Conservation (phyloP, 2,888 invertebrate genomes). For the Brachyopa scutellaris region DNA sequence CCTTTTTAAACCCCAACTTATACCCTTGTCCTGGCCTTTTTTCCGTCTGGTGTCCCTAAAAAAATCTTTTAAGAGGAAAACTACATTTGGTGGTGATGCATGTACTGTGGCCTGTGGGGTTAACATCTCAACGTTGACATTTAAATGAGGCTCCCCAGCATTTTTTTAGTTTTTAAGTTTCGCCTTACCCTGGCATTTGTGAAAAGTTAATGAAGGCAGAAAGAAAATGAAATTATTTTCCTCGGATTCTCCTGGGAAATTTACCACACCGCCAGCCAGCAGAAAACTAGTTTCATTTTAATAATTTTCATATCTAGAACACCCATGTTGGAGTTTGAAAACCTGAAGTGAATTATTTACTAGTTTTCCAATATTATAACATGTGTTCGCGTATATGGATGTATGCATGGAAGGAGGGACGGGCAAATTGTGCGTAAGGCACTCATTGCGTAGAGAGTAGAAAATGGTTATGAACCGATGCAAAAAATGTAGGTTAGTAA, state of each 20-base stretch:
- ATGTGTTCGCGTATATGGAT: background rate
- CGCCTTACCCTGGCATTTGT: background rate
- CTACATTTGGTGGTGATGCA: no score
- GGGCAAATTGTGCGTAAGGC: slow-evolving; percentile 22
- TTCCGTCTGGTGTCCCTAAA: no score
- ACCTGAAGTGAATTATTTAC: slow-evolving; percentile 16
- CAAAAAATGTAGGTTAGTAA: slow-evolving; percentile 47
- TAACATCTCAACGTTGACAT: slow-evolving; percentile 12
- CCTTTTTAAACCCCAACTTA: no score
- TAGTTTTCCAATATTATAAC: slow-evolving; percentile 25
- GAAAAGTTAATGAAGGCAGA: slow-evolving; percentile 17
- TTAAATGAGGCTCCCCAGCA: background rate
- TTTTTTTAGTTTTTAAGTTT: background rate
- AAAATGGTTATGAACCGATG: slow-evolving; percentile 21
- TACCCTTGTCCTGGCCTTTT: no score
- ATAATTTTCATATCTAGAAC: slow-evolving; percentile 13
- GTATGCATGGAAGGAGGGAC: background rate
- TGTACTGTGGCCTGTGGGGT: no score
- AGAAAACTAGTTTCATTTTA: slow-evolving; percentile 28
- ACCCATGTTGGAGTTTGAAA: slow-evolving; percentile 5
- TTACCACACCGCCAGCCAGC: background rate
- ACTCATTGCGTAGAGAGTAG: background rate
- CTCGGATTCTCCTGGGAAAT: slow-evolving; percentile 13
- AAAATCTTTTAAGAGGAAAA: no score
- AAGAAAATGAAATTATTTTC: background rate